A percentile compares a stretch with the other conserved stretches of the same genome.
phyloP scores from a whole-genome alignment of 1,140 invertebrate species.

The Maconellicoccus hirsutus region DNA sequence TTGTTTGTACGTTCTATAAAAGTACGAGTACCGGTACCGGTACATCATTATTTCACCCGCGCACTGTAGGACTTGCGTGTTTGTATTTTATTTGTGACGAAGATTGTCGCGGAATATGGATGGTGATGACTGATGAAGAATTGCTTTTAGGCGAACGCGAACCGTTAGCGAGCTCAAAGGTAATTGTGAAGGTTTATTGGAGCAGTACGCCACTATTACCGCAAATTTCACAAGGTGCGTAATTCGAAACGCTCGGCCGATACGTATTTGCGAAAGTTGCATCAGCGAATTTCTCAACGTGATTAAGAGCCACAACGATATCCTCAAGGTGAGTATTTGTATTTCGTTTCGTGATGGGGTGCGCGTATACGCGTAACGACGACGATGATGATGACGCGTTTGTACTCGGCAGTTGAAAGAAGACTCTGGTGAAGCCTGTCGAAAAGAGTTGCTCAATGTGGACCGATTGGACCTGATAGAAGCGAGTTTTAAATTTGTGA shows the following conservation, averaged over 20 bases:
- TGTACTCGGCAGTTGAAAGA: constrained; percentile 4
- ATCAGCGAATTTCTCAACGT: constrained; percentile 26
- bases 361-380: too few species aligned
- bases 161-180: too few species aligned
- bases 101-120: too few species aligned
- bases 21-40: too few species aligned
- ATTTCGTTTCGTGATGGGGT: too few species aligned
- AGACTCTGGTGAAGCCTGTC: constrained; percentile 26
- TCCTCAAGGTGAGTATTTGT: constrained; percentile 5
- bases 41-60: too few species aligned
- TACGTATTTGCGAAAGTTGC: constrained; percentile 27
- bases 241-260: constrained; percentile 27
- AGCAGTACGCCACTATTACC: constrained; percentile 27
- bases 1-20: too few species aligned
- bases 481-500: constrained; percentile 28
- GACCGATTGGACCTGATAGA: constrained; percentile 29
- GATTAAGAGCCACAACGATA: constrained; percentile 22
- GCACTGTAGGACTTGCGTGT: too few species aligned
- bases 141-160: too few species aligned
- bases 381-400: too few species aligned
- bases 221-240: constrained; percentile 29
- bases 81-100: too few species aligned
- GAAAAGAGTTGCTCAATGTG: constrained; percentile 28
- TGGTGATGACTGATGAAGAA: too few species aligned
- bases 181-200: constrained; percentile 26